A percentile compares a stretch with the other conserved stretches of the same genome.
These are phyloP conservation scores for Notoglanidium macrostoma DNA, from an alignment of 2,797 vertebrate genomes.

Conservation along the genomic window DNA sequence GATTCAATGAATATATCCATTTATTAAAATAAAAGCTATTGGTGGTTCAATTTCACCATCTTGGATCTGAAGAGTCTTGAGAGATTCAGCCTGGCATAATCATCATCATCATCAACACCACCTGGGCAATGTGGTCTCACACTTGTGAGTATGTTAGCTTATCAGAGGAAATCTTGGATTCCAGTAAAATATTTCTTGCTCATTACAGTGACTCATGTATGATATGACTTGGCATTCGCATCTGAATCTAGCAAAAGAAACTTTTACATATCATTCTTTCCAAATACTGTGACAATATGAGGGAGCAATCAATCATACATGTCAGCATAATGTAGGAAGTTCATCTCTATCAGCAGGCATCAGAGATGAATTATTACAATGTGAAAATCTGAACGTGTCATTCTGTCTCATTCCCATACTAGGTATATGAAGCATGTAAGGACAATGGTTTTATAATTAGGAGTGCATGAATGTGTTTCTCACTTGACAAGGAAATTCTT, in stretches of 20 bases:
- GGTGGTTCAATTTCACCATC: not conserved
- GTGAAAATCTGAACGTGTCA: slow-evolving; percentile 19
- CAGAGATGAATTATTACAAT: not conserved
- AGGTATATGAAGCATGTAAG: slow-evolving; percentile 12
- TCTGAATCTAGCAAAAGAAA: not conserved
- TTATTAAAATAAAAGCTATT: not conserved
- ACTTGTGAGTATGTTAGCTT: not conserved
- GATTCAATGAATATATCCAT: not conserved
- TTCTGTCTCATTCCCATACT: slow-evolving; percentile 3
- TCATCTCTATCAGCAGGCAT: not conserved
- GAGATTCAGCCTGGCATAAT: not conserved
- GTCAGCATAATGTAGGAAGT: not conserved
- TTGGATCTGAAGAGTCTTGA: not conserved
- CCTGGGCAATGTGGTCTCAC: not conserved
- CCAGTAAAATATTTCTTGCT: not conserved
- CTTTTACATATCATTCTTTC: not conserved
- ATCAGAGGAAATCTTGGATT: not conserved
- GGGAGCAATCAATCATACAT: not conserved
- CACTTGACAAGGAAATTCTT: slow-evolving; percentile 18
- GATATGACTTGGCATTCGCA: not conserved
- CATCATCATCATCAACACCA: not conserved
- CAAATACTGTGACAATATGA: not conserved
- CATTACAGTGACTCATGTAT: slow-evolving; percentile 8
- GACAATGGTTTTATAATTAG: slow-evolving; percentile 46
- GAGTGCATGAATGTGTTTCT: slow-evolving; percentile 32